Evolutionary conservation across 2,797 vertebrate genomes (phyloP).

Genomic region (Microctenopoma stevenorrisi): DNA sequence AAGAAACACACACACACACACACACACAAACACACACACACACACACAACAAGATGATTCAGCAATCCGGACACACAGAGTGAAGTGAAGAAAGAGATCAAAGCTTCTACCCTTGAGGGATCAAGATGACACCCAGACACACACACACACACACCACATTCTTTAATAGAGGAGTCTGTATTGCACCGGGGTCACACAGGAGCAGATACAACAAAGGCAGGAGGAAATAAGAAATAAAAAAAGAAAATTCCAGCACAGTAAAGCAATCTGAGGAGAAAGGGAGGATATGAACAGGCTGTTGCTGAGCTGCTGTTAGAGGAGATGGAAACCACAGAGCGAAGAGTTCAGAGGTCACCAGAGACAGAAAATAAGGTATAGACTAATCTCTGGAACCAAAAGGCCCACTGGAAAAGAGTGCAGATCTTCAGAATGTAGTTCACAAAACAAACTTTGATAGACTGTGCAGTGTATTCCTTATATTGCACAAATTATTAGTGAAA

Average conservation of each 20-base stretch:
- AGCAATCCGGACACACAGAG: constrained; percentile 52
- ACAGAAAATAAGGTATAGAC: constrained; percentile 38
- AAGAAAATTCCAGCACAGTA: constrained; percentile 67
- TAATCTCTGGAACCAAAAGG: constrained; percentile 30
- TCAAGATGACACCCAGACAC: constrained; percentile 35
- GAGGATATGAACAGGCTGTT: constrained; percentile 53
- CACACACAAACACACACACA: background rate
- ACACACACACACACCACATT: constrained; percentile 18
- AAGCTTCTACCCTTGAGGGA: constrained; percentile 63
- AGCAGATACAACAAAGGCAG: constrained; percentile 72
- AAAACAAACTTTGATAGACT: constrained; percentile 19
- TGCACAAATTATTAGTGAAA: background rate
- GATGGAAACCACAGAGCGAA: constrained; percentile 35
- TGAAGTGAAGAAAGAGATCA: constrained; percentile 60
- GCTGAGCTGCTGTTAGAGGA: constrained; percentile 57
- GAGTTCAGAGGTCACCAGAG: constrained; percentile 56
- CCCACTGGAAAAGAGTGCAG: background rate
- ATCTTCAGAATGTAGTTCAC: constrained; percentile 23
- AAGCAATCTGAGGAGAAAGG: constrained; percentile 64
- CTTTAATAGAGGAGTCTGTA: constrained; percentile 53
- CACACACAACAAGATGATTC: constrained; percentile 44
- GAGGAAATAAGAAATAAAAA: constrained; percentile 72
- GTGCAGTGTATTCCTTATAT: background rate
- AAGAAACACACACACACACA: background rate
- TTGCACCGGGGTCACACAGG: constrained; percentile 56